phyloP scores from a whole-genome alignment of 2,797 vertebrate species.

The Muscicapa striata region DNA sequence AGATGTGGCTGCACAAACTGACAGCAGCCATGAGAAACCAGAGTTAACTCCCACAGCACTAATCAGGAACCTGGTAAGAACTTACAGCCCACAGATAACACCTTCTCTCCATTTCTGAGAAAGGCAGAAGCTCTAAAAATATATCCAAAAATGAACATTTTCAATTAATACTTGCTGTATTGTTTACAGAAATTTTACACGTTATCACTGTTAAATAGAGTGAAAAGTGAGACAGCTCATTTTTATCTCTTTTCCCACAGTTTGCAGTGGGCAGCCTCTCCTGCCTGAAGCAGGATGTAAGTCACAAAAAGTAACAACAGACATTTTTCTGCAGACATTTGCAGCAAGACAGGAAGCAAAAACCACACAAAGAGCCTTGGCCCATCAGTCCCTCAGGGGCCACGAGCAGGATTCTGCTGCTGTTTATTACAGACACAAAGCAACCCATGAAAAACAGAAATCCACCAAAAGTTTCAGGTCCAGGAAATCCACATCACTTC shows the following conservation, averaged over 20 bases:
- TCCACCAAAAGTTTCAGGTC: not conserved
- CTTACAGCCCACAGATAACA: not conserved
- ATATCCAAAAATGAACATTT: not conserved
- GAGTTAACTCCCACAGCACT: not conserved
- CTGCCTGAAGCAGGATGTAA: not conserved
- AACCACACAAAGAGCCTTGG: not conserved
- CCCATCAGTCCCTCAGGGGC: not conserved
- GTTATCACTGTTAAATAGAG: not conserved
- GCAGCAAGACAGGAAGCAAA: not conserved
- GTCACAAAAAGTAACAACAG: not conserved
- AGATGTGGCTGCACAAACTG: not conserved
- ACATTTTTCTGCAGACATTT: not conserved
- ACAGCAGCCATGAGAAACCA: not conserved
- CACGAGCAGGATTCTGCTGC: not conserved
- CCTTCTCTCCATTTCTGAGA: not conserved
- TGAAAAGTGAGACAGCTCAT: not conserved
- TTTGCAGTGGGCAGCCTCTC: not conserved
- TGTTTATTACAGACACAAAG: not conserved
- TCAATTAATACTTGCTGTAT: not conserved
- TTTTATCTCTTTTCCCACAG: slow-evolving; percentile 9
- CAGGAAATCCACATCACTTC: not conserved
- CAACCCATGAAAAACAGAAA: not conserved
- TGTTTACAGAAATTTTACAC: not conserved
- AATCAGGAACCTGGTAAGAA: not conserved
- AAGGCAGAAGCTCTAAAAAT: not conserved